phyloP scores from a whole-genome alignment of 2,113 vertebrate species.

The Diadophis punctatus region DNA sequence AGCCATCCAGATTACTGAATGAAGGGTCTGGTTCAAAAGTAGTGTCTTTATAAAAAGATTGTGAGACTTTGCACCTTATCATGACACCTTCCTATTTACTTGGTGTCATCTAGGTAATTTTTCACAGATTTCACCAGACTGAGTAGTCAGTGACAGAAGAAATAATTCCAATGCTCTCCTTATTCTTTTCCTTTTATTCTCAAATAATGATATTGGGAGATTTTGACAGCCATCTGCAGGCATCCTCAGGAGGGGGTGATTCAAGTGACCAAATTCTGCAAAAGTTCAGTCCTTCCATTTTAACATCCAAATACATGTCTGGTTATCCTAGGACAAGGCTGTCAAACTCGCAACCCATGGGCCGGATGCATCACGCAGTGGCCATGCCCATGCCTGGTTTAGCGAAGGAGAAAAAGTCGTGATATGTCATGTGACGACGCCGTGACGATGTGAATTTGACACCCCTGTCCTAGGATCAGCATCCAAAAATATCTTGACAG shows the following conservation, averaged over 20 bases:
- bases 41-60: neutral
- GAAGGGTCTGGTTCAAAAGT: neutral
- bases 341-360: too few relatives aligned
- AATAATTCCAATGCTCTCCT: neutral
- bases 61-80: neutral
- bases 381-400: too few relatives aligned
- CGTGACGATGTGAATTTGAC: too few relatives aligned
- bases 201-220: neutral
- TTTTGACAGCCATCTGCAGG: neutral
- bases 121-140: neutral
- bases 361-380: too few relatives aligned
- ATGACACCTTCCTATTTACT: neutral
- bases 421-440: too few relatives aligned
- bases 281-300: neutral
- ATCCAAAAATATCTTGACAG: too few relatives aligned
- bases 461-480: neutral
- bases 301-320: neutral
- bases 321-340: neutral
- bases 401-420: too few relatives aligned
- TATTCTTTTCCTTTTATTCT: neutral
- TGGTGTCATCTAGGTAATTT: neutral
- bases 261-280: neutral
- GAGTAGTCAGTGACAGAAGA: neutral
- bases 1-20: neutral
- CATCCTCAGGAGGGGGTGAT: neutral